Evolutionary conservation across 2,113 vertebrate genomes (phyloP).

Genomic region (Phoenicopterus ruber): DNA sequence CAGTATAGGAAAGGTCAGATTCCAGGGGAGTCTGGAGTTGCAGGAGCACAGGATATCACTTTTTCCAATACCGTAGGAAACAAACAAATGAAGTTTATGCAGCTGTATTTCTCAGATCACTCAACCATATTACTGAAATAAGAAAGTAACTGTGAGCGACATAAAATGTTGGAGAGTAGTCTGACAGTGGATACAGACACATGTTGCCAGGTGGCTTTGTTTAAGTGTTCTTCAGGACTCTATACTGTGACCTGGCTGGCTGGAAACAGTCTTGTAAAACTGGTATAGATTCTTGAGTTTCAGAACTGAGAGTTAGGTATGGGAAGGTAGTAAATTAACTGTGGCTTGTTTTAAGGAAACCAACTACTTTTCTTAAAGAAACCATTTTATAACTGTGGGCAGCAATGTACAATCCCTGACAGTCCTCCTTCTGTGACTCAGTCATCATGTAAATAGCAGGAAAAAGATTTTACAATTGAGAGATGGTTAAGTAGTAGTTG

Average conservation of each 20-base stretch:
- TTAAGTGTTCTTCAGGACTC: not conserved
- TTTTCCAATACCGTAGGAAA: not conserved
- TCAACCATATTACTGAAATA: not conserved
- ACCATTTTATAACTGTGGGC: not conserved
- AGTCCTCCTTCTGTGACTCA: not conserved
- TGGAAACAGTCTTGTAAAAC: not conserved
- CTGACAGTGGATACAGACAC: accelerated
- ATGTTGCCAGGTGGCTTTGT: not conserved
- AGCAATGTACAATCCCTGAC: not conserved
- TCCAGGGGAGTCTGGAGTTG: not conserved
- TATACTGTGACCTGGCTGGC: not conserved
- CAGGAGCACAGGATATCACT: not conserved
- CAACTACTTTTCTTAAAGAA: not conserved
- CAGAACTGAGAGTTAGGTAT: not conserved
- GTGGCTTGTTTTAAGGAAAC: not conserved
- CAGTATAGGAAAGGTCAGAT: not conserved
- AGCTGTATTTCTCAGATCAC: not conserved
- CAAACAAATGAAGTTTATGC: not conserved
- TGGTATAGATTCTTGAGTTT: not conserved
- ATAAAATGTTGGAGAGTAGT: not conserved
- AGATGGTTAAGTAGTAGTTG: not conserved
- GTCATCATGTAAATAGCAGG: not conserved
- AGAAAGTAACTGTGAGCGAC: not conserved
- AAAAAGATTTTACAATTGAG: not conserved
- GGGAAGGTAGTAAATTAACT: not conserved